Percentiles rank a stretch among this genome's conserved stretches.
Conservation (phyloP, 2,113 vertebrate genomes). For the Vidua macroura region DNA sequence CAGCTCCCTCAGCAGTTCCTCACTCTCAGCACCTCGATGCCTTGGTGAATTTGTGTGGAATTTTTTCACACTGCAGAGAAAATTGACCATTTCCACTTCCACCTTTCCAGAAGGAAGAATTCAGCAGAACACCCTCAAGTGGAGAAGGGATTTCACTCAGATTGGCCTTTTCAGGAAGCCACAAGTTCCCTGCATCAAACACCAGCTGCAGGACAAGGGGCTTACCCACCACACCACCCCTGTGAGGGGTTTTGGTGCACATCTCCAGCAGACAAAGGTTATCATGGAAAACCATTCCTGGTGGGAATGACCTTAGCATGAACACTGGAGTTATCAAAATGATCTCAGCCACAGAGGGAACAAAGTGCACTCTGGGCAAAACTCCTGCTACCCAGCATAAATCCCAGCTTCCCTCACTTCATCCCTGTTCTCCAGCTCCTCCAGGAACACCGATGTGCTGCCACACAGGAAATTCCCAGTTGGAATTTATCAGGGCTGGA, state of each 20-base stretch:
- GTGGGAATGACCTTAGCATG: neutral
- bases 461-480: neutral
- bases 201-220: neutral
- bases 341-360: neutral
- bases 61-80: neutral
- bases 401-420: neutral
- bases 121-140: fast-evolving
- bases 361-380: neutral
- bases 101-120: neutral
- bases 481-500: neutral
- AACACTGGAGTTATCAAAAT: neutral
- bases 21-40: neutral
- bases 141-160: neutral
- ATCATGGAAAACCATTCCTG: neutral
- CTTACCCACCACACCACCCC: fast-evolving
- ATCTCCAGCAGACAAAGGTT: neutral
- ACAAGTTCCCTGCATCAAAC: neutral
- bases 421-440: neutral
- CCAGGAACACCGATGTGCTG: neutral
- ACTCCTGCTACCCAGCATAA: neutral
- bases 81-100: neutral
- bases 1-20: neutral
- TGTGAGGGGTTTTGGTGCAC: fast-evolving
- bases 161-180: neutral
- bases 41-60: neutral